Evolutionary conservation across 2,113 vertebrate species (phyloP).

Genomic region (Perccottus glenii): DNA sequence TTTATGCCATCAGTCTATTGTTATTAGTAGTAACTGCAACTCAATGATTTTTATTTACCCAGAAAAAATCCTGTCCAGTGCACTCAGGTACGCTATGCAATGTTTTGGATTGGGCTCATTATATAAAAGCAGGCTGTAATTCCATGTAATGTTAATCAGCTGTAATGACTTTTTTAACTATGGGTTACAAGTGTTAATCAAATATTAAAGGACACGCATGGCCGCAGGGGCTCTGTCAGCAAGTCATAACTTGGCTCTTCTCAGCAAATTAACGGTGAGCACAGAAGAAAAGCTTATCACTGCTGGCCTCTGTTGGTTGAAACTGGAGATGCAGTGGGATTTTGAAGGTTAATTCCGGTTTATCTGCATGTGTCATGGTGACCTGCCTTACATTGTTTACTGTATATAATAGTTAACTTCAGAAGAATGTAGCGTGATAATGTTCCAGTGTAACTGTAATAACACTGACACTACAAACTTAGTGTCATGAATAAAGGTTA

Average conservation of each 20-base stretch:
- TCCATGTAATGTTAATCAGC: conserved; percentile 38
- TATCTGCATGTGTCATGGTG: not conserved
- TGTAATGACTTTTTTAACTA: conserved; percentile 21
- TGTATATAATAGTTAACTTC: not conserved
- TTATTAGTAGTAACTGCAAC: not conserved
- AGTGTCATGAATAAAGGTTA: not conserved
- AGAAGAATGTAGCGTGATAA: not conserved
- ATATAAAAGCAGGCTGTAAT: conserved; percentile 4
- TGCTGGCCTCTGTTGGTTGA: conserved; percentile 61
- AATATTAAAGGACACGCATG: conserved; percentile 28
- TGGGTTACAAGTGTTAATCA: conserved; percentile 12
- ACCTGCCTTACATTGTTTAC: not conserved
- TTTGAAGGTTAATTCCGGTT: not conserved
- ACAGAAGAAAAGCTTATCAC: conserved; percentile 9
- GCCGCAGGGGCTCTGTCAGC: conserved; percentile 13
- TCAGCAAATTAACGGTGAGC: not conserved
- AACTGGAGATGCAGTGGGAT: not conserved
- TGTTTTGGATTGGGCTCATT: conserved; percentile 18
- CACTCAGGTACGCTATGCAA: not conserved
- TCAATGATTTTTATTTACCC: not conserved
- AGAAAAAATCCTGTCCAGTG: conserved; percentile 1
- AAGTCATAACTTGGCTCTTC: not conserved
- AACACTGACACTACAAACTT: not conserved
- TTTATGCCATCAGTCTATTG: too few relatives aligned
- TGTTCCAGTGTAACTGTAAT: not conserved